phyloP scores from a whole-genome alignment of 2,888 invertebrate species.

The Romanomermis culicivorax region DNA sequence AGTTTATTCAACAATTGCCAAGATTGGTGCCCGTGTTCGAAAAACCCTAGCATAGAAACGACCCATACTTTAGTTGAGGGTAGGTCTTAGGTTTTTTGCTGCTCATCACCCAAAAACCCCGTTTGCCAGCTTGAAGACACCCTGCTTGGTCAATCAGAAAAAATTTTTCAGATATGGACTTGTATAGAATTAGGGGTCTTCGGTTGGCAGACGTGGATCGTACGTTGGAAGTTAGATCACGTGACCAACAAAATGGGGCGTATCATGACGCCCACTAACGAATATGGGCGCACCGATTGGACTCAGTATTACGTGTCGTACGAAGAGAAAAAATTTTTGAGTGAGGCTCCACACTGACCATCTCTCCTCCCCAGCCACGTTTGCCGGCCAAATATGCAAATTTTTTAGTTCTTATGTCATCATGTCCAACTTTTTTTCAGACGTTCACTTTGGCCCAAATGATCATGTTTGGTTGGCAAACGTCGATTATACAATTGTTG shows the following conservation, averaged over 20 bases:
- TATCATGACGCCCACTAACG: background rate
- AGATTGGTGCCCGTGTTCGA: background rate
- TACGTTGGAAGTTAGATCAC: conserved; percentile 12
- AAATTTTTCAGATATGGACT: conserved; percentile 22
- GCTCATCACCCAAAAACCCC: background rate
- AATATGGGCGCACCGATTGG: background rate
- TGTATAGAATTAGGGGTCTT: conserved; percentile 24
- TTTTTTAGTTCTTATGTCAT: too few relatives aligned
- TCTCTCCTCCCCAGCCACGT: too few relatives aligned
- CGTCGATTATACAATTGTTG: conserved; percentile 21
- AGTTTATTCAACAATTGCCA: background rate
- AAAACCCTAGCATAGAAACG: background rate
- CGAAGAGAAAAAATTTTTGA: background rate
- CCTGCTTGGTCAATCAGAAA: too few relatives aligned
- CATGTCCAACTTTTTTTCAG: too few relatives aligned
- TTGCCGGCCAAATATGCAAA: too few relatives aligned
- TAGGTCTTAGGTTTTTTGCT: background rate
- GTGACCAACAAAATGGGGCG: conserved; percentile 1
- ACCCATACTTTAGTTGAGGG: background rate
- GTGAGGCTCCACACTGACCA: too few relatives aligned
- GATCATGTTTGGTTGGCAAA: conserved; percentile 27
- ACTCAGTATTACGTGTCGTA: background rate
- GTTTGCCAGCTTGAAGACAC: background rate
- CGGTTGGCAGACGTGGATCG: conserved; percentile 28
- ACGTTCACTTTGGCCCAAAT: conserved; percentile 23